phyloP scores from a whole-genome alignment of 2,888 invertebrate species.

The Cartodere bifasciata region DNA sequence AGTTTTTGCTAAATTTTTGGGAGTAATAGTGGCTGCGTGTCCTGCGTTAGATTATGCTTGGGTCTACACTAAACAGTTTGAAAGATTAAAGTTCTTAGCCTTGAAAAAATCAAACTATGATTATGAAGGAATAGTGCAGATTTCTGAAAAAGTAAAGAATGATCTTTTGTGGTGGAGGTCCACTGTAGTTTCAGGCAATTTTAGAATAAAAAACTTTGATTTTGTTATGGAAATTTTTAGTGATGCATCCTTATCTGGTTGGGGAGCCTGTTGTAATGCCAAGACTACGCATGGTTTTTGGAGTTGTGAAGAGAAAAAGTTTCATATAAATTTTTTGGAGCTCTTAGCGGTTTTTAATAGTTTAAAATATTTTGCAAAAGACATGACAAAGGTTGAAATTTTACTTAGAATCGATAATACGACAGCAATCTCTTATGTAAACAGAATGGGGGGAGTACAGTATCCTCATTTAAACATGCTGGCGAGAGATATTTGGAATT shows the following conservation, averaged over 20 bases:
- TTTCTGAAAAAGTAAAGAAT: not conserved
- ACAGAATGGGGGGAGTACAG: slow-evolving; percentile 16
- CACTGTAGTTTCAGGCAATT: not conserved
- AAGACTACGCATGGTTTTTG: slow-evolving; percentile 4
- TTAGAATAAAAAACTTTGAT: slow-evolving; percentile 2
- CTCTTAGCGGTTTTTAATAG: slow-evolving; percentile 14
- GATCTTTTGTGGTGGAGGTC: slow-evolving; percentile 3
- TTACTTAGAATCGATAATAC: slow-evolving; percentile 17
- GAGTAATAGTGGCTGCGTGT: slow-evolving; percentile 12
- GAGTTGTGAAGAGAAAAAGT: slow-evolving; percentile 1
- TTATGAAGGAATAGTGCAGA: slow-evolving; percentile 9
- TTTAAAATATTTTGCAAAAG: slow-evolving; percentile 13
- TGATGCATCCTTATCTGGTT: slow-evolving; percentile 6
- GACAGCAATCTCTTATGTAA: slow-evolving; percentile 17
- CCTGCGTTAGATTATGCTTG: slow-evolving; percentile 13
- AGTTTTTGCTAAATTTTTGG: slow-evolving; percentile 11
- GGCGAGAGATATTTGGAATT: slow-evolving; percentile 16
- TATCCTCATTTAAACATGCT: slow-evolving; percentile 11
- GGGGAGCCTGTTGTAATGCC: slow-evolving; percentile 4
- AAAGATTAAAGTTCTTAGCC: slow-evolving; percentile 11
- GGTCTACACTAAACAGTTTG: slow-evolving; percentile 11
- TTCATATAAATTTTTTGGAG: slow-evolving; percentile 14
- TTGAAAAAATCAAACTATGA: slow-evolving; percentile 8
- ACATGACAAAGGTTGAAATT: slow-evolving; percentile 12
- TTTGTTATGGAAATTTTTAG: slow-evolving; percentile 5